Conservation (phyloP, 2,797 vertebrate species). For the Spondyliosoma cantharus region DNA sequence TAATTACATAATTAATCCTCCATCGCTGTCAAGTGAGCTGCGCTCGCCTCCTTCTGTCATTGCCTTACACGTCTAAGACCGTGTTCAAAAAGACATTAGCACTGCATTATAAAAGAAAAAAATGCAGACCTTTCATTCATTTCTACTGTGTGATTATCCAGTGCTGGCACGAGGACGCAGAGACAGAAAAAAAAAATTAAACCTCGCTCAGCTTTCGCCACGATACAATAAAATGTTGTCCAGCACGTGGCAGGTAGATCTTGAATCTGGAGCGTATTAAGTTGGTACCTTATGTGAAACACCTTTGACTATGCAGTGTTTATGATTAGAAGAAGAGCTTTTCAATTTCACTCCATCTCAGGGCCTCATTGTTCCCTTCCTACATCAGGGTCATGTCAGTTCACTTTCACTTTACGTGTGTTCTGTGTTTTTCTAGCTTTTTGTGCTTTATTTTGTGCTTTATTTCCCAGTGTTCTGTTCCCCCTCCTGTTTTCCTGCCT, state of each 20-base stretch:
- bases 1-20: conserved; percentile 82
- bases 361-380: too few relatives aligned
- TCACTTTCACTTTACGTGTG: too few relatives aligned
- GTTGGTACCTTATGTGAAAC: too few relatives aligned
- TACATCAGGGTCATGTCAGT: too few relatives aligned
- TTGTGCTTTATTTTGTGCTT: too few relatives aligned
- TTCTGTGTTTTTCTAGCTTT: too few relatives aligned
- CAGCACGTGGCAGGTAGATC: not conserved
- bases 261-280: too few relatives aligned
- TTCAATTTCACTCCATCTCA: too few relatives aligned
- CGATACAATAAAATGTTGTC: not conserved
- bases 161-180: not conserved
- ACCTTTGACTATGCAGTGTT: too few relatives aligned
- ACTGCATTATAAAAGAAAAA: conserved; percentile 9
- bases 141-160: conserved; percentile 3
- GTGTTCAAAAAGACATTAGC: conserved; percentile 50
- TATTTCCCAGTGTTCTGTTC: too few relatives aligned
- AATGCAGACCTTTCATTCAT: conserved; percentile 29
- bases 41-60: conserved; percentile 52
- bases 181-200: not conserved
- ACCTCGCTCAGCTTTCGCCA: not conserved
- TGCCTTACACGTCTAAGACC: conserved; percentile 44
- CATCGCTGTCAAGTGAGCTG: conserved; percentile 65
- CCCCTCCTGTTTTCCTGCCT: too few relatives aligned
- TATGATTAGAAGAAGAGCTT: too few relatives aligned